phyloP scores from a whole-genome alignment of 2,797 vertebrate species.

The Pseudochromis fuscus region DNA sequence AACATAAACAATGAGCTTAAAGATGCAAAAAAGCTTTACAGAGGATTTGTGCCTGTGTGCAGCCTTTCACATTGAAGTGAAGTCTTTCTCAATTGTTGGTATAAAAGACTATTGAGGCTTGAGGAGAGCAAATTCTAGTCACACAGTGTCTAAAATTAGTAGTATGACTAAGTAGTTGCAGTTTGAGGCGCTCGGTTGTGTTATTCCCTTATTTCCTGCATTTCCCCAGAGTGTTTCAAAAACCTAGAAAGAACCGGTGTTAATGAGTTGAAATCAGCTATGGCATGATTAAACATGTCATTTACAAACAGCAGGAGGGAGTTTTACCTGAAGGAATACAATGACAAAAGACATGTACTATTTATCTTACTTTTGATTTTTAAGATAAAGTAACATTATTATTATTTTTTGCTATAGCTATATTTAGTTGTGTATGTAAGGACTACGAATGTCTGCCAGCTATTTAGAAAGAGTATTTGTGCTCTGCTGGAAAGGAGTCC shows the following conservation, averaged over 20 bases:
- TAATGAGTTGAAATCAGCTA: conserved; percentile 11
- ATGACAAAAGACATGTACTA: not conserved
- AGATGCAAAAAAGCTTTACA: not conserved
- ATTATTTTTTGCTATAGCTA: not conserved
- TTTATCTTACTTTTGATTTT: not conserved
- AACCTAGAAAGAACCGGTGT: not conserved
- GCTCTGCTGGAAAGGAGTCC: not conserved
- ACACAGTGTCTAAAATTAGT: not conserved
- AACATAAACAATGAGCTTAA: not conserved
- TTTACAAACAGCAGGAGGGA: conserved; percentile 12
- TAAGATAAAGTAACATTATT: no score
- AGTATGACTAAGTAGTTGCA: no score
- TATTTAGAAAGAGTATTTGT: not conserved
- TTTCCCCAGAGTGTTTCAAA: not conserved
- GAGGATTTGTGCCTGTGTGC: not conserved
- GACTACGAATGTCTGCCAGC: not conserved
- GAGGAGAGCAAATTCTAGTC: not conserved
- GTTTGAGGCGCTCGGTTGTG: not conserved
- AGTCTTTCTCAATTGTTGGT: not conserved
- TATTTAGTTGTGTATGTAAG: not conserved
- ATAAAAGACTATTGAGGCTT: not conserved
- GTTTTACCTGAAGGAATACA: not conserved
- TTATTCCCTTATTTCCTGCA: not conserved
- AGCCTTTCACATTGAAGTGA: not conserved
- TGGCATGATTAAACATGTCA: not conserved